phyloP scores from a whole-genome alignment of 2,113 vertebrate species.

The Holacanthus passer region DNA sequence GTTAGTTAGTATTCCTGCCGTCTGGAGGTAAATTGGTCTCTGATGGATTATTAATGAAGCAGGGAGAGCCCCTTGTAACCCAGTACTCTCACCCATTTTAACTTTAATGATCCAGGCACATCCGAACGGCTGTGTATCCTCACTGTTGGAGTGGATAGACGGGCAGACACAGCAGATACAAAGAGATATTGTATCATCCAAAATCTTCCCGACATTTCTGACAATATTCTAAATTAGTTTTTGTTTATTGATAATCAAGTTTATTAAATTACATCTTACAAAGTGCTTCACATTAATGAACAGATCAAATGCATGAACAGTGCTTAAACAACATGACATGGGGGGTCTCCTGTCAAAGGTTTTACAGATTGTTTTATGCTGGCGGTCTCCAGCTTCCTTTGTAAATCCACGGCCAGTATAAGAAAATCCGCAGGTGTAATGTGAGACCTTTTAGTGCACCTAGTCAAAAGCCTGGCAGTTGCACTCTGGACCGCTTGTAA shows the following conservation, averaged over 20 bases:
- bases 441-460: conserved; percentile 23
- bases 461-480: conserved; percentile 25
- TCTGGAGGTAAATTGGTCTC: conserved; percentile 67
- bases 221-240: background rate
- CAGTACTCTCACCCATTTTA: conserved; percentile 48
- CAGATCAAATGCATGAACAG: background rate
- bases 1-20: conserved; percentile 46
- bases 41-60: conserved; percentile 65
- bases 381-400: background rate
- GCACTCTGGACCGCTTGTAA: conserved; percentile 5
- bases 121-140: conserved; percentile 48
- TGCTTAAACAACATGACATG: background rate
- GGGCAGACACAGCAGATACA: background rate
- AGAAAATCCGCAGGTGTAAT: conserved; percentile 25
- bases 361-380: too few relatives aligned
- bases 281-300: background rate
- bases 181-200: background rate
- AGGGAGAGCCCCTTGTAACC: conserved; percentile 68
- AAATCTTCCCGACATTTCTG: background rate
- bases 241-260: too few relatives aligned
- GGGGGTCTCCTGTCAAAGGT: too few relatives aligned
- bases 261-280: background rate
- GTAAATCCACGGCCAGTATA: too few relatives aligned
- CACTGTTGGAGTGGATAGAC: background rate
- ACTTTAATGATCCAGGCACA: conserved; percentile 67